These are phyloP conservation scores for Drosophila cognata DNA, from an alignment of 2,888 invertebrate species.

Conservation along the genomic window DNA sequence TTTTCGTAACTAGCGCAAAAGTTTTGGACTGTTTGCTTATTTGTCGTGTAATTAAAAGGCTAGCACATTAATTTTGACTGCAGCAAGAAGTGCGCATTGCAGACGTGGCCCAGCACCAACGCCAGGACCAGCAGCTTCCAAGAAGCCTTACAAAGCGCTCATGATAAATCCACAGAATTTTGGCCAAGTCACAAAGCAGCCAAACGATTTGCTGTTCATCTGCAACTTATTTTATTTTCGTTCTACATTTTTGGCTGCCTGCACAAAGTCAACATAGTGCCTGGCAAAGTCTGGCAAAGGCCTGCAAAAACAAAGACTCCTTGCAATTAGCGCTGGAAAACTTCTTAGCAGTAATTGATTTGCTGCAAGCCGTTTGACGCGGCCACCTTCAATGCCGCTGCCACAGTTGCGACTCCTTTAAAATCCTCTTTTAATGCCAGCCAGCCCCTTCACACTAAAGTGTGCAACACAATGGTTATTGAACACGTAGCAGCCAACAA, in stretches of 20 bases:
- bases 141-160: conserved; percentile 60
- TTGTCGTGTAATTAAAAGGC: conserved; percentile 77
- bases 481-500: conserved; percentile 64
- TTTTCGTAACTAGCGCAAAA: conserved; percentile 45
- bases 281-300: conserved; percentile 40
- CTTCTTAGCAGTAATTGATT: conserved; percentile 74
- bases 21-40: conserved; percentile 72
- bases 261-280: conserved; percentile 71
- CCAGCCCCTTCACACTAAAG: conserved; percentile 59
- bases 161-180: conserved; percentile 66
- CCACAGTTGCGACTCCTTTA: conserved; percentile 45
- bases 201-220: conserved; percentile 50
- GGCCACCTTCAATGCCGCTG: conserved; percentile 14
- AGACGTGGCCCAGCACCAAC: conserved; percentile 44
- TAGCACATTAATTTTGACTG: conserved; percentile 73
- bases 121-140: neutral
- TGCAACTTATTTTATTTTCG: conserved; percentile 69
- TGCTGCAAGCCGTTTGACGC: conserved; percentile 76
- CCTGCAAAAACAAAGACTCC: conserved; percentile 45
- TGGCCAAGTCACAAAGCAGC: conserved; percentile 46
- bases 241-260: conserved; percentile 60
- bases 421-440: conserved; percentile 58
- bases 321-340: conserved; percentile 73
- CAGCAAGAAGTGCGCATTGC: conserved; percentile 71
- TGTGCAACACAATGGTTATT: conserved; percentile 76